Conservation (phyloP, 2,888 invertebrate genomes). For the Drosophila mettleri region DNA sequence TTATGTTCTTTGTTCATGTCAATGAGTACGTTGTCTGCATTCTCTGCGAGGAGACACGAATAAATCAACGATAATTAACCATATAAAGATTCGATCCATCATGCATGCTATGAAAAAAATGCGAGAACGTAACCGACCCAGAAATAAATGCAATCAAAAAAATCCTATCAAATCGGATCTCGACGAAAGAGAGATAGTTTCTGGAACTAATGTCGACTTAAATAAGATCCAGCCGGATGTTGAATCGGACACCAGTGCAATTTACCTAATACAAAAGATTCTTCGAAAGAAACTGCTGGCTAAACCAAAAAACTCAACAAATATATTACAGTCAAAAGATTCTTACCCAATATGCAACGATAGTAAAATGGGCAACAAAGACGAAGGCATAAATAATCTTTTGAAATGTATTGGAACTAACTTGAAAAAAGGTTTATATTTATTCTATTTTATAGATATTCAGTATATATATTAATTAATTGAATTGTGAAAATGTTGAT, state of each 20-base stretch:
- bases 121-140: conserved; percentile 77
- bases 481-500: not conserved
- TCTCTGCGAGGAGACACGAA: conserved; percentile 35
- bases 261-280: conserved; percentile 68
- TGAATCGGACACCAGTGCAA: conserved; percentile 37
- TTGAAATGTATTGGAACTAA: conserved; percentile 57
- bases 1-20: conserved; percentile 60
- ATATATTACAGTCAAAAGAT: not conserved
- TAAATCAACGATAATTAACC: not conserved
- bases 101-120: conserved; percentile 71
- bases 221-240: not conserved
- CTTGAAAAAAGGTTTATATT: conserved; percentile 58
- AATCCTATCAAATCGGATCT: not conserved
- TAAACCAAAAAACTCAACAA: conserved; percentile 17
- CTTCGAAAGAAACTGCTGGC: conserved; percentile 70
- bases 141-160: conserved; percentile 75
- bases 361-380: conserved; percentile 14
- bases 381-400: conserved; percentile 47
- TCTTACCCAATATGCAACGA: not conserved
- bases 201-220: not conserved
- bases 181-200: not conserved
- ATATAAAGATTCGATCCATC: conserved; percentile 3
- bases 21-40: conserved; percentile 36
- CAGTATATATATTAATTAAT: not conserved
- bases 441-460: not conserved